Conservation (phyloP, 1,140 invertebrate species). For the Rhysida immarginata region DNA sequence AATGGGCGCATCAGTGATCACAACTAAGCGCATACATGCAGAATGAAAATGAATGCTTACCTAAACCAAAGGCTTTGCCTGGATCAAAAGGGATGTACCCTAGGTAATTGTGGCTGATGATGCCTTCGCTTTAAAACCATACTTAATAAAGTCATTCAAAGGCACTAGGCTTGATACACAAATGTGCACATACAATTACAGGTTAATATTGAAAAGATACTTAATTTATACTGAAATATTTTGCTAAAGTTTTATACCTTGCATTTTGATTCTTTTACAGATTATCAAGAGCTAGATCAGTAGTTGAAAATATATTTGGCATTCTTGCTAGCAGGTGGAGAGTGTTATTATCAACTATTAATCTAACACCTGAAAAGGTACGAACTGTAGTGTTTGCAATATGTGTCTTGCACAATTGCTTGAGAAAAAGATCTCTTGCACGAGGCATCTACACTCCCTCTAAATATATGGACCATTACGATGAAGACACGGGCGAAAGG, state of each 20-base stretch:
- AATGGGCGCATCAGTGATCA: slow-evolving; percentile 22
- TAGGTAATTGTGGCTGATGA: slow-evolving; percentile 28
- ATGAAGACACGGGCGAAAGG: not conserved
- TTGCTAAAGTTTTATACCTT: too few species aligned
- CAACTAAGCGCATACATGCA: slow-evolving; percentile 18
- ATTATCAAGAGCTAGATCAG: not conserved
- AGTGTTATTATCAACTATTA: slow-evolving; percentile 14
- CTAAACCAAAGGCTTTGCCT: not conserved
- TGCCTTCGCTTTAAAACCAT: not conserved
- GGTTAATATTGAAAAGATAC: too few species aligned
- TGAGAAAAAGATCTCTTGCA: not conserved
- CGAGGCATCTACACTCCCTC: too few species aligned
- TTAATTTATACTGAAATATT: too few species aligned
- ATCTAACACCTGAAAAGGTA: slow-evolving; percentile 3
- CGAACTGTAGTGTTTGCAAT: slow-evolving; percentile 7
- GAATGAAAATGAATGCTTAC: not conserved
- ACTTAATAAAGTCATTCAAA: not conserved
- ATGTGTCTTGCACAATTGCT: slow-evolving; percentile 15
- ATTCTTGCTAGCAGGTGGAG: not conserved
- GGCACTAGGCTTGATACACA: not conserved
- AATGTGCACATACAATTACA: not conserved
- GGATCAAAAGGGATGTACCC: not conserved
- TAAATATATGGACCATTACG: not conserved
- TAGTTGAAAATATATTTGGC: not conserved
- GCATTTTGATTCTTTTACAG: too few species aligned